Evolutionary conservation across 2,797 vertebrate species (phyloP), one percentile per base, ranked within the genome.

Genomic region (Pseudochromis fuscus): DNA sequence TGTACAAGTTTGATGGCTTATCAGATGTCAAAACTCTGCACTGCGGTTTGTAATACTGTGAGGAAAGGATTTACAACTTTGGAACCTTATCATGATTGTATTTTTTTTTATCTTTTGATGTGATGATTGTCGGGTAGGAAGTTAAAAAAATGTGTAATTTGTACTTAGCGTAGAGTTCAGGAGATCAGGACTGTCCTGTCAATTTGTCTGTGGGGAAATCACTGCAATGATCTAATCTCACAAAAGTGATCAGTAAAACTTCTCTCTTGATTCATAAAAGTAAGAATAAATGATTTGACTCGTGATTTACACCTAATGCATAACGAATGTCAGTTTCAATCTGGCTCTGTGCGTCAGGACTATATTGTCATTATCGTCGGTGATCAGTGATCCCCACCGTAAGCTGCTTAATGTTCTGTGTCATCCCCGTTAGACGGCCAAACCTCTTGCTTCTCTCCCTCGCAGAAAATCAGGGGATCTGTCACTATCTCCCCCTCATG

Each of bases 371-470:
- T 77, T 68, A 82, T 75, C 56, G 51, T 84, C 83, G 79, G 82
- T 37, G 61, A 81, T 87, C 58, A 9, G 79, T 88, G 77, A 84
- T 77, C 77, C 76, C 45, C 35, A 63, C 57, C 4, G 49, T 75
- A 80, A 89, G 81, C 82, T 51, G 83, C 85, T 87, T 89, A 90
- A 89, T 88, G 86, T 70, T 83, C 74, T 80, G 74, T 84, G 73
- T 83, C 77, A 72, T 88, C 77, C 82, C 57, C 55, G 67, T 73
- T 72, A 71, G 28, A 82, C 21, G 45, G 45, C 62, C 52, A 37
- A 65, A 72, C 66, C 42, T 74, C 19, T 59, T 24, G 19, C 59
- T 27, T 35, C 28, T 67, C 48, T 56, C 60, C 30, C 35, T 23
- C n/a, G n/a, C n/a, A n/a, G n/a, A n/a, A n/a, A n/a, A n/a, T n/a